phyloP scores from a whole-genome alignment of 2,888 invertebrate species.

The Lasioglossum leucozonium region DNA sequence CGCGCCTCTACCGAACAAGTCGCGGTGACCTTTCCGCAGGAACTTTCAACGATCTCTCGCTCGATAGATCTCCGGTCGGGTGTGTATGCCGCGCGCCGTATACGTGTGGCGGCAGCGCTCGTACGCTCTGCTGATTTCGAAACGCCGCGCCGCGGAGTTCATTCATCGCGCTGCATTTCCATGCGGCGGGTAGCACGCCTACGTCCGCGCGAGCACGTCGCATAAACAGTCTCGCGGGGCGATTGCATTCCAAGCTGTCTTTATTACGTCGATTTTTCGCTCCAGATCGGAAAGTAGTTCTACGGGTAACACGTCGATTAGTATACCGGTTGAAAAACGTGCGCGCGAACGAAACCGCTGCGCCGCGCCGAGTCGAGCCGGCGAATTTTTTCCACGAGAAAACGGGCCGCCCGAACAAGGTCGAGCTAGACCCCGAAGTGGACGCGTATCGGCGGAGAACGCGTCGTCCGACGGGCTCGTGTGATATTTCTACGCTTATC shows the following conservation, averaged over 20 bases:
- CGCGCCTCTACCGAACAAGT: background rate
- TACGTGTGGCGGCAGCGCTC: background rate
- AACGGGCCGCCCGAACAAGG: conserved; percentile 2
- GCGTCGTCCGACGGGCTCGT: background rate
- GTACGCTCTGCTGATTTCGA: background rate
- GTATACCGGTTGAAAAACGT: background rate
- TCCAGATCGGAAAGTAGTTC: conserved; percentile 1
- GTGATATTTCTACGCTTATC: conserved; percentile 31
- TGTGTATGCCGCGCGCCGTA: background rate
- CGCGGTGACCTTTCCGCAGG: background rate
- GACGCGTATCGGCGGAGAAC: background rate
- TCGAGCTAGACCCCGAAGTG: background rate
- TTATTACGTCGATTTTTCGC: background rate
- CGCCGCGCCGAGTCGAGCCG: too few relatives aligned
- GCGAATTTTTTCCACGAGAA: background rate
- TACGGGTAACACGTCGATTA: background rate
- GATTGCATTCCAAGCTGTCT: background rate
- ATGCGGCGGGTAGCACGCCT: background rate
- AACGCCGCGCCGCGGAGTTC: background rate
- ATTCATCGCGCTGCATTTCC: conserved; percentile 13
- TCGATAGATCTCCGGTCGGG: background rate
- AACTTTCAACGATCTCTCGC: background rate
- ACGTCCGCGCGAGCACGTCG: background rate
- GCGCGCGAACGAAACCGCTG: background rate
- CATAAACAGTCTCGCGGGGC: background rate